phyloP scores from a whole-genome alignment of 2,797 vertebrate species.

The Hydrolagus colliei region DNA sequence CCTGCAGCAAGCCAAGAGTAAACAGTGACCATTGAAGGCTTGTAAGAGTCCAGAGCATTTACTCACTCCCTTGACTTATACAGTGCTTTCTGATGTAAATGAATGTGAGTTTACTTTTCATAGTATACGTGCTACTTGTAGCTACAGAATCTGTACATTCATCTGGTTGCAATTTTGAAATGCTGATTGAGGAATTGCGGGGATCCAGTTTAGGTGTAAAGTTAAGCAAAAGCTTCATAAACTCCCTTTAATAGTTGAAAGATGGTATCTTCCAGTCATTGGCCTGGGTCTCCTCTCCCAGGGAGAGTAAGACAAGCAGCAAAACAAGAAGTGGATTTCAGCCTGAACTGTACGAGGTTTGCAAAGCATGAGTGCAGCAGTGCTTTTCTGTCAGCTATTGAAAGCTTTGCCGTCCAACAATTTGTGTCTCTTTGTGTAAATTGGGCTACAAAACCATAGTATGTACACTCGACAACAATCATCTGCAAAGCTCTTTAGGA shows the following conservation, averaged over 20 bases:
- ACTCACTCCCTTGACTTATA: not conserved
- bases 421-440: too few species aligned
- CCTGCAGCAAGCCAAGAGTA: not conserved
- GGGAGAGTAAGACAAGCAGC: not conserved
- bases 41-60: not conserved
- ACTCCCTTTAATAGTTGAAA: slow-evolving; percentile 24
- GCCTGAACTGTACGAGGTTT: not conserved
- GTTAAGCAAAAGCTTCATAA: slow-evolving; percentile 17
- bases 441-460: too few species aligned
- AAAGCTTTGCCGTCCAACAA: not conserved
- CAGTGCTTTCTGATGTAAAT: not conserved
- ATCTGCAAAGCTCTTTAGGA: too few species aligned
- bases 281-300: slow-evolving; percentile 18
- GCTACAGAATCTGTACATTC: not conserved
- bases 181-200: not conserved
- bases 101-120: not conserved
- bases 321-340: slow-evolving; percentile 20
- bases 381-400: too few species aligned
- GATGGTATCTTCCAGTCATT: slow-evolving; percentile 25
- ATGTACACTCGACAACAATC: too few species aligned
- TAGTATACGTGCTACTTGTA: not conserved
- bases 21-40: not conserved
- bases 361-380: too few species aligned
- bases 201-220: slow-evolving; percentile 12
- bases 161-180: slow-evolving; percentile 26